These are phyloP conservation scores for Ictidomys tridecemlineatus DNA, from an alignment of 2,113 vertebrate genomes.

Conservation along the genomic window DNA sequence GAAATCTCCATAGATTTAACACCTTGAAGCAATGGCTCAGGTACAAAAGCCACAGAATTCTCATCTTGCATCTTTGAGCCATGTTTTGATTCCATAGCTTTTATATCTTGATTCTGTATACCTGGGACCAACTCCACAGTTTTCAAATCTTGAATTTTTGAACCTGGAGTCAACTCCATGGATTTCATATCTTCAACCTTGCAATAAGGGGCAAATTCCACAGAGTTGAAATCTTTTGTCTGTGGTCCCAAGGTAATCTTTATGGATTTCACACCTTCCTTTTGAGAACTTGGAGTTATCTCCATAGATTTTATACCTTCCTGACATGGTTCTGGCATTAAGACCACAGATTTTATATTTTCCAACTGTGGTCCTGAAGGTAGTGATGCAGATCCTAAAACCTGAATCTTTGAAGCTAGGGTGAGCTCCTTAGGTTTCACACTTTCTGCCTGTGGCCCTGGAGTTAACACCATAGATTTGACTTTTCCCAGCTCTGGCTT, in stretches of 20 bases:
- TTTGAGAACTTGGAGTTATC: neutral
- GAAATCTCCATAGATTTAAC: neutral
- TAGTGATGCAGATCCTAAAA: conserved; percentile 28
- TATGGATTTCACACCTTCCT: conserved; percentile 20
- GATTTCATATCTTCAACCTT: neutral
- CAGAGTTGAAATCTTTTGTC: neutral
- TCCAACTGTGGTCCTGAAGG: neutral
- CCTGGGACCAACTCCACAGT: neutral
- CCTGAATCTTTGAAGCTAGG: neutral
- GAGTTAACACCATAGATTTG: neutral
- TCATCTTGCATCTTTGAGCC: conserved; percentile 14
- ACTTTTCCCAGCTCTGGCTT: conserved; percentile 21
- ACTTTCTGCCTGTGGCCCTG: neutral
- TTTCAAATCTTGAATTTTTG: conserved; percentile 44
- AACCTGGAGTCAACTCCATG: conserved; percentile 15
- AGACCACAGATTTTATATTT: conserved; percentile 16
- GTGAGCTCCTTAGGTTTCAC: neutral
- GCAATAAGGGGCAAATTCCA: conserved; percentile 13
- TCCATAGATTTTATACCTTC: conserved; percentile 8
- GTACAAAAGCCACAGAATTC: neutral
- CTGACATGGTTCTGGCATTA: conserved; percentile 17
- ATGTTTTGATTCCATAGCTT: conserved; percentile 23
- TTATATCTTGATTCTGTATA: conserved; percentile 45
- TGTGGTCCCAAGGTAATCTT: neutral
- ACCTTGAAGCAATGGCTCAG: neutral